These are phyloP conservation scores for Molorchus minor DNA, from an alignment of 2,888 invertebrate species.

Conservation along the genomic window DNA sequence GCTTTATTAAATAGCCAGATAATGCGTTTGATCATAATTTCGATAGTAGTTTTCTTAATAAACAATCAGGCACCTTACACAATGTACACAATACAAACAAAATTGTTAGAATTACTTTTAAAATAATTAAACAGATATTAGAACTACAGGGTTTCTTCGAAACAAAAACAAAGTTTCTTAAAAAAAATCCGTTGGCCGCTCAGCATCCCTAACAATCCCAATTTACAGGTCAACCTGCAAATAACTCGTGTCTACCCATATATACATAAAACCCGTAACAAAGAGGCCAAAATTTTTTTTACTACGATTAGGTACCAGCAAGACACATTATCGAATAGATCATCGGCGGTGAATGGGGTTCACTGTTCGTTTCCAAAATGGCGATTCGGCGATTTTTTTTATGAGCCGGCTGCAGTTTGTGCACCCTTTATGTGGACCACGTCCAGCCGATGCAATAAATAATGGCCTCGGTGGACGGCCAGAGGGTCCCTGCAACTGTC, in stretches of 20 bases:
- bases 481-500: conserved; percentile 53
- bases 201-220: conserved; percentile 18
- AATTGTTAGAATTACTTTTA: too few relatives aligned
- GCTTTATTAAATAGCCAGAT: too few relatives aligned
- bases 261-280: conserved; percentile 26
- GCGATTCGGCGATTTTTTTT: conserved; percentile 57
- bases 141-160: too few relatives aligned
- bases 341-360: conserved; percentile 46
- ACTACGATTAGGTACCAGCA: conserved; percentile 34
- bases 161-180: too few relatives aligned
- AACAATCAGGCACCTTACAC: too few relatives aligned
- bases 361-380: conserved; percentile 50
- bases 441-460: conserved; percentile 58
- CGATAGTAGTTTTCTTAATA: too few relatives aligned
- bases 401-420: conserved; percentile 51
- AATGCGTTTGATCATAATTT: too few relatives aligned
- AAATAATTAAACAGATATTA: too few relatives aligned
- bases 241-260: conserved; percentile 29
- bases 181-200: too few relatives aligned
- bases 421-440: conserved; percentile 54
- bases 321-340: conserved; percentile 51
- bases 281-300: conserved; percentile 26
- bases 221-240: conserved; percentile 34
- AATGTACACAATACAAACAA: too few relatives aligned
- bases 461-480: conserved; percentile 50